These are phyloP conservation scores for Neosalanx taihuensis DNA, from an alignment of 2,797 vertebrate genomes.

Conservation along the genomic window DNA sequence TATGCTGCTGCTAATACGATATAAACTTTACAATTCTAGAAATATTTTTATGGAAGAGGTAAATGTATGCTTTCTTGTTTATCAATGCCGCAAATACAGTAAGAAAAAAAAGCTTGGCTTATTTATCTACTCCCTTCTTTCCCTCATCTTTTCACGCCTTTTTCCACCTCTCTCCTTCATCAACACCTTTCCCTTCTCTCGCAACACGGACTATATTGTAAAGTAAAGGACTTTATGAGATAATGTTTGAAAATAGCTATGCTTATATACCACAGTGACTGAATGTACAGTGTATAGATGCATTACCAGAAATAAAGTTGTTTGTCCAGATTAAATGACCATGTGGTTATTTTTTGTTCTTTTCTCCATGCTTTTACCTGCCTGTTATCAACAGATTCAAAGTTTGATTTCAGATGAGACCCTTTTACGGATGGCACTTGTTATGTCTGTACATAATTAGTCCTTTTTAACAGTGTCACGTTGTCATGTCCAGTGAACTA, in stretches of 20 bases:
- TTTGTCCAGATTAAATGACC: slow-evolving; percentile 83
- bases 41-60: slow-evolving; percentile 96
- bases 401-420: not conserved
- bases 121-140: slow-evolving; percentile 81
- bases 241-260: slow-evolving; percentile 91
- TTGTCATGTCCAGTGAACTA: no score
- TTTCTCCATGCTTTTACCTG: slow-evolving; percentile 17
- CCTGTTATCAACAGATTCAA: no score
- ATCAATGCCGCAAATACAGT: slow-evolving; percentile 90
- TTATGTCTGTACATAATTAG: no score
- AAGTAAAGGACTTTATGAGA: slow-evolving; percentile 93
- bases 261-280: slow-evolving; percentile 95
- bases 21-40: slow-evolving; percentile 88
- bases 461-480: no score
- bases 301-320: slow-evolving; percentile 97
- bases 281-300: slow-evolving; percentile 99
- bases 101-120: slow-evolving; percentile 81
- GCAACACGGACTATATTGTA: slow-evolving; percentile 84
- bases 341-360: slow-evolving; percentile 35
- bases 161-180: slow-evolving; percentile 51
- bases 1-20: slow-evolving; percentile 94
- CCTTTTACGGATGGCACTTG: not conserved
- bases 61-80: slow-evolving; percentile 93
- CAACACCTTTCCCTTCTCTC: slow-evolving; percentile 61
- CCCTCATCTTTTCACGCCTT: slow-evolving; percentile 71